Conservation (phyloP, 2,113 vertebrate species). For the Gila orcuttii region DNA sequence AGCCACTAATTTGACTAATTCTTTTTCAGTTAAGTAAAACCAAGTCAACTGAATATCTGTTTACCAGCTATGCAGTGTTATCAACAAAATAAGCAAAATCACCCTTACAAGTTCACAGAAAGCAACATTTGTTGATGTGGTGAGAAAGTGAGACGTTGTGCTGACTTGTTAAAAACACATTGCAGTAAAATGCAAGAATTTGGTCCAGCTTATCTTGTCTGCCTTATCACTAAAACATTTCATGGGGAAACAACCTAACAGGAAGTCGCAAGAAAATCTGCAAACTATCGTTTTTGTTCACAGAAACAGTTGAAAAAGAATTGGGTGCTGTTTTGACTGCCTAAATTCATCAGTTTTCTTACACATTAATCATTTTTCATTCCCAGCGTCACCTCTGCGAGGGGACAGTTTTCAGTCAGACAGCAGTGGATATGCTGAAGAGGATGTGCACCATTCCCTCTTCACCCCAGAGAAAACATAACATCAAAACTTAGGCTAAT, state of each 20-base stretch:
- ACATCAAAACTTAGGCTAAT: conserved; percentile 20
- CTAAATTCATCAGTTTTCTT: not conserved
- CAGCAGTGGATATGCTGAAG: conserved; percentile 78
- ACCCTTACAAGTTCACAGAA: not conserved
- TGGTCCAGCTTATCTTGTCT: not conserved
- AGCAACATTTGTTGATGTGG: conserved; percentile 5
- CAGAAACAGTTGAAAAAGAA: not conserved
- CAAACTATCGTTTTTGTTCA: not conserved
- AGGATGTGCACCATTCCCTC: conserved; percentile 59
- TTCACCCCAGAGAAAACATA: conserved; percentile 28
- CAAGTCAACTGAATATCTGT: not conserved
- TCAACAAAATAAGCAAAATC: not conserved
- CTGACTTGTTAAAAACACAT: conserved; percentile 22
- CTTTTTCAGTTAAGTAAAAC: not conserved
- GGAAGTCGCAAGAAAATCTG: not conserved
- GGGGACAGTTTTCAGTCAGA: conserved; percentile 79
- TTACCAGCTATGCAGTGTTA: not conserved
- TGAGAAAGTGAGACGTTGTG: not conserved
- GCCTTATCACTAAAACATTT: not conserved
- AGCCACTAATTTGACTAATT: conserved; percentile 25
- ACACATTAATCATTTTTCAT: conserved; percentile 27
- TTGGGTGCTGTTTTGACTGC: not conserved
- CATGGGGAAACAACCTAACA: not conserved
- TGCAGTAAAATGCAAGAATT: not conserved
- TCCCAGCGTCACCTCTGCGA: conserved; percentile 65